Percentiles rank a stretch among this genome's conserved stretches.
These are phyloP conservation scores for Labia minor DNA, from an alignment of 2,888 invertebrate genomes.

Conservation along the genomic window DNA sequence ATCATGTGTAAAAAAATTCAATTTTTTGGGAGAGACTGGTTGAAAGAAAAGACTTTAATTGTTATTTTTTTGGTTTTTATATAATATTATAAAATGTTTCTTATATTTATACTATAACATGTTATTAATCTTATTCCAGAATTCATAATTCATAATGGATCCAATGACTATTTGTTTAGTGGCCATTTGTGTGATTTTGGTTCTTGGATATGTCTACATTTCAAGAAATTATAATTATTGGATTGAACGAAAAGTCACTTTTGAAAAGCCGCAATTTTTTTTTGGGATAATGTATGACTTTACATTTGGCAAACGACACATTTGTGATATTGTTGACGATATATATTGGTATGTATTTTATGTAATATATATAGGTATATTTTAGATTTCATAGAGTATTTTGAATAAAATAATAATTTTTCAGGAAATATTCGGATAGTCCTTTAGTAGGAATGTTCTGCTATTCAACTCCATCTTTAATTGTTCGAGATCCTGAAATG, in stretches of 20 bases:
- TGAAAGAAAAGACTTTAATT: no score
- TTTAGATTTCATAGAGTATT: no score
- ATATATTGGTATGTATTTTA: slow-evolving; percentile 33
- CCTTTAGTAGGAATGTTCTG: background rate
- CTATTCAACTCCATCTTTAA: slow-evolving; percentile 29
- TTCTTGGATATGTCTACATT: slow-evolving; percentile 20
- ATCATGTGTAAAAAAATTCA: no score
- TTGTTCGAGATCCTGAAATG: slow-evolving; percentile 25
- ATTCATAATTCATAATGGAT: no score
- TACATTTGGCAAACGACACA: slow-evolving; percentile 28
- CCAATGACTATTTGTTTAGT: background rate
- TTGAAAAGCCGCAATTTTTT: slow-evolving; percentile 19
- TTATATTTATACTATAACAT: no score
- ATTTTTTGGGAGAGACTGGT: no score
- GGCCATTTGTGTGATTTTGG: background rate
- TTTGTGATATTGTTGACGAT: slow-evolving; percentile 29
- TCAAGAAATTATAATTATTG: slow-evolving; percentile 25
- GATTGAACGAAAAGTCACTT: slow-evolving; percentile 24
- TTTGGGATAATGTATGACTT: slow-evolving; percentile 29
- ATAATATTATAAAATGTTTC: no score
- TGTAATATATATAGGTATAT: no score
- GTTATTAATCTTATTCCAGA: no score
- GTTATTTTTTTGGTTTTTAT: no score
- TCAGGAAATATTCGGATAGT: background rate
- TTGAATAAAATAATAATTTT: background rate